Evolutionary conservation across 2,797 vertebrate genomes (phyloP), one percentile per base, ranked within the genome.

Genomic region (Acanthurus lineatus): DNA sequence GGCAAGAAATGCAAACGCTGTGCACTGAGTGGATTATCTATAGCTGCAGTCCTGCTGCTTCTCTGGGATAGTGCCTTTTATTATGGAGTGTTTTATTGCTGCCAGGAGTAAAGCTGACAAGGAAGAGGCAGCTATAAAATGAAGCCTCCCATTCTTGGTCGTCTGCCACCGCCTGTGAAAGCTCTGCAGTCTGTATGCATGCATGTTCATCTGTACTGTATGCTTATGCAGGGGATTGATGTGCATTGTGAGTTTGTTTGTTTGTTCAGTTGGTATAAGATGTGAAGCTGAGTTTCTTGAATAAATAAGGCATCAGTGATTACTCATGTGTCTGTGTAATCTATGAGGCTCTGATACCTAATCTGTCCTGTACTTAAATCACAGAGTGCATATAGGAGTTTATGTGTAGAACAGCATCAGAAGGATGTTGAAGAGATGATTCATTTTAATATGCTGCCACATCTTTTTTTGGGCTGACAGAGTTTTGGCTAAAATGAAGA

Each of bases 81-180:
- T 95, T 95, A 93, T 94, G 93, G 91, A 93, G 92, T 94, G 93
- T 94, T 95, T 95, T 95, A 95, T 94, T 94, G 93, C 91, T 91
- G 93, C 88, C 81, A 85, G 88, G 88, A 93, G 92, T 90, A 91
- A 91, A 91, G 92, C 92, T 92, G 94, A 94, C 92, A 94, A 93
- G 92, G 89, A 93, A 92, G 91, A 94, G 80, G 92, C 90, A 88
- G 93, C 91, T 93, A 92, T 94, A 91, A 94, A 94, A 94, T 92
- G 91, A 94, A 92, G 86, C 82, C 70, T 87, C 89, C 85, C 83
- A 83, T 90, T 91, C 92, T 92, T 86, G 88, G 86, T 92, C 70
- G 89, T 91, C 90, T 91, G 88, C 92, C 92, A 91, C 86, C 89
- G 89, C 84, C 85, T 81, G 81, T 82, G 87, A 83, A 89, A 90